Conservation (phyloP, 2,797 vertebrate species). For the Percopsis omiscomaycus region DNA sequence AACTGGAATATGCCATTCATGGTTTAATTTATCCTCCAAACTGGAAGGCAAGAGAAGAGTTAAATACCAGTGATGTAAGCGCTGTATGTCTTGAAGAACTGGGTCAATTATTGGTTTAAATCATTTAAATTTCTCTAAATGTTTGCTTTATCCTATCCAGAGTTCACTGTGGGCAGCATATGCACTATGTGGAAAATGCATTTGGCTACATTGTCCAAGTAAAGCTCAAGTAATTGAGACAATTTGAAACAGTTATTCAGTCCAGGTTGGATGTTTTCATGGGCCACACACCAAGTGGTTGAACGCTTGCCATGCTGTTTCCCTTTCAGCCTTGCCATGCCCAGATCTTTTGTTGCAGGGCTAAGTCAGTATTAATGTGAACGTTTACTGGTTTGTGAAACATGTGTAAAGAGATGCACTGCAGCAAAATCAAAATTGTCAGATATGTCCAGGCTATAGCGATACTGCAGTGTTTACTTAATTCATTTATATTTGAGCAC, state of each 20-base stretch:
- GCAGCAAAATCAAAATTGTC: slow-evolving; percentile 67
- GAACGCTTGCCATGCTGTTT: slow-evolving; percentile 59
- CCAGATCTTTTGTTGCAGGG: slow-evolving; percentile 63
- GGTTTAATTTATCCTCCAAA: slow-evolving; percentile 77
- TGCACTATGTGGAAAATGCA: slow-evolving; percentile 20
- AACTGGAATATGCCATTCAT: slow-evolving; percentile 79
- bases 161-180: slow-evolving; percentile 41
- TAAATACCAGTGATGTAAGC: slow-evolving; percentile 65
- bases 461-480: not conserved
- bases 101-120: slow-evolving; percentile 47
- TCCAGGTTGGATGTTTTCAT: slow-evolving; percentile 67
- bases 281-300: slow-evolving; percentile 67
- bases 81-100: slow-evolving; percentile 74
- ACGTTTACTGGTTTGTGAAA: slow-evolving; percentile 73
- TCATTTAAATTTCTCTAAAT: slow-evolving; percentile 48
- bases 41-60: slow-evolving; percentile 78
- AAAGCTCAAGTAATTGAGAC: slow-evolving; percentile 64
- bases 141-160: slow-evolving; percentile 43
- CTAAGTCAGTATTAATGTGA: slow-evolving; percentile 80
- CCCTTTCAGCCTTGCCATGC: slow-evolving; percentile 61
- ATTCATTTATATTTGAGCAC: not conserved
- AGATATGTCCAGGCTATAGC: slow-evolving; percentile 51
- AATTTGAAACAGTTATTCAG: slow-evolving; percentile 63
- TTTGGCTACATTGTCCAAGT: slow-evolving; percentile 45
- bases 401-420: slow-evolving; percentile 49